Base-by-base conservation (phyloP, 2,888 invertebrate genomes). In the Ephialtes manifestator region DNA sequence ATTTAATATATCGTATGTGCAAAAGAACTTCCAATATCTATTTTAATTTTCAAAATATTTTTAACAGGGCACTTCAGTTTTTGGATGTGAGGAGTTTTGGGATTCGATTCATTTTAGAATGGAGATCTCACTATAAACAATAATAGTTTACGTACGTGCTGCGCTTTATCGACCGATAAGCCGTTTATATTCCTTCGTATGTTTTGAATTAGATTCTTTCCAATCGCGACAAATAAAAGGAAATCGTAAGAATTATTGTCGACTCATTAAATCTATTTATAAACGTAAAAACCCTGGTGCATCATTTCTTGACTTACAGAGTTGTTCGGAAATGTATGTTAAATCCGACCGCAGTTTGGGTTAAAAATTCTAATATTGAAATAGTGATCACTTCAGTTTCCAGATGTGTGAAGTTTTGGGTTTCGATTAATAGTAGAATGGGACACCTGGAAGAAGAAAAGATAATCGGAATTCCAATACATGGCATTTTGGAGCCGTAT, bases 201-300 rank as follows among this genome's bases (percentile, higher is more conserved):
- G 8, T 60, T n/a, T 35, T 35, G 60, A 35, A n/a, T 60, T 35
- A 58, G 28, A 31, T 58, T 15, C 35, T 35, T 35, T 35, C 35
- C 35, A n/a, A 60, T 35, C 35, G n/a, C 35, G 60, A 35, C 35
- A 60, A 60, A 35, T 60, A 60, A 60, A 60, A 60, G 35, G 7
- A 24, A 24, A 10, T 20, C 13, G 10, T 13, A 20, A 18, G n/a
- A 35, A 60, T 60, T 31, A 60, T 60, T 11, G 15, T 58, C 15
- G n/a, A 60, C n/a, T 60, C 60, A 13, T 4, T 60, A 7, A 31
- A 60, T 60, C 60, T 60, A 35, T 60, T 60, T 31, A n/a, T 60
- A n/a, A n/a, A 15, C 15, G 60, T 60, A 7, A n/a, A 31, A n/a
- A n/a, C n/a, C 8, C 58, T 13, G 58, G 24, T 2, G 58, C 58